Conservation (phyloP, 2,113 vertebrate genomes). For the Nothobranchius kuhntae region DNA sequence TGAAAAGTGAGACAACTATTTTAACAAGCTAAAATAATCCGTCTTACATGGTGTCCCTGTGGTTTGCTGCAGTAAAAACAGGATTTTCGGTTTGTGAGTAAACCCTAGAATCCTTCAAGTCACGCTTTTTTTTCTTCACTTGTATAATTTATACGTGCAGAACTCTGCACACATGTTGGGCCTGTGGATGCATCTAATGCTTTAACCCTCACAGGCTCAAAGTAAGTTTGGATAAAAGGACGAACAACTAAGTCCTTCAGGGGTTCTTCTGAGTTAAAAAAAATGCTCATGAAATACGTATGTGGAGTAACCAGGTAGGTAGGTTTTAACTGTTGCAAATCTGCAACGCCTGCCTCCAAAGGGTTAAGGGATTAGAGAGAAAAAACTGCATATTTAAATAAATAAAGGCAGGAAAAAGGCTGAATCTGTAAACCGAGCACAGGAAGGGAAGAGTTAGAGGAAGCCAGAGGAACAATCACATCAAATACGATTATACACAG, state of each 20-base stretch:
- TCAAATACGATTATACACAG: neutral
- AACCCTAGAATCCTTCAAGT: neutral
- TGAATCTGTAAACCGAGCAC: neutral
- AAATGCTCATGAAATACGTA: no score
- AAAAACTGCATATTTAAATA: neutral
- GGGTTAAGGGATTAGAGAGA: neutral
- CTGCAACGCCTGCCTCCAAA: no score
- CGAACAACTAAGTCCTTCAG: no score
- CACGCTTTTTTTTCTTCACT: neutral
- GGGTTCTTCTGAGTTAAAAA: no score
- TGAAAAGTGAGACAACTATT: neutral
- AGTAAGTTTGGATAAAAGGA: no score
- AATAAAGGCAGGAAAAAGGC: neutral
- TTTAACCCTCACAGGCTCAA: no score
- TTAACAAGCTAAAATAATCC: neutral
- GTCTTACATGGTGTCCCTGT: neutral
- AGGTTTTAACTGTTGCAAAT: no score
- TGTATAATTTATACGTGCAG: neutral
- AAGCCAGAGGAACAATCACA: neutral
- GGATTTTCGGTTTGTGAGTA: neutral
- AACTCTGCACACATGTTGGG: neutral
- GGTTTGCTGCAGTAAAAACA: neutral
- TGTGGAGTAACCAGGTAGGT: no score
- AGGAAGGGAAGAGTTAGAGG: neutral
- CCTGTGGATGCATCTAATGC: neutral